These are phyloP conservation scores for Silvanus unidentatus DNA, from an alignment of 2,888 invertebrate genomes.

Conservation along the genomic window DNA sequence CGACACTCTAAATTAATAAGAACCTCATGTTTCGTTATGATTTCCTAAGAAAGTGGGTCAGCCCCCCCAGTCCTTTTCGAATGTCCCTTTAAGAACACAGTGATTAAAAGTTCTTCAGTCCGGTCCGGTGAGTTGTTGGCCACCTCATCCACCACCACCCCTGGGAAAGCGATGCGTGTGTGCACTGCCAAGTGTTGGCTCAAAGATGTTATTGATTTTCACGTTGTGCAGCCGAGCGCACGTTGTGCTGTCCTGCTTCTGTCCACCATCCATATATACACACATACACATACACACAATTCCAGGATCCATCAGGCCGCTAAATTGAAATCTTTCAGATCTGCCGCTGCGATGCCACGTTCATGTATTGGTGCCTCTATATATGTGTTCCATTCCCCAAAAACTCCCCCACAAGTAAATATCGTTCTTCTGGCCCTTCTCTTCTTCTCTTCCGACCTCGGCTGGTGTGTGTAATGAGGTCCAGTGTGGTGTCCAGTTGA, in stretches of 20 bases:
- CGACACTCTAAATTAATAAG: no score
- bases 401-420: constrained; percentile 34
- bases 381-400: constrained; percentile 11
- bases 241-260: constrained; percentile 30
- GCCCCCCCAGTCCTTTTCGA: no score
- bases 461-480: constrained; percentile 38
- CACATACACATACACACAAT: neutral
- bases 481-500: constrained; percentile 38
- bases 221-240: constrained; percentile 38
- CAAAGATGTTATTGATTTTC: constrained; percentile 50
- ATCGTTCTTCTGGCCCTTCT: constrained; percentile 42
- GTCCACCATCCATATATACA: constrained; percentile 23
- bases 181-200: constrained; percentile 47
- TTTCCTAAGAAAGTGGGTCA: no score
- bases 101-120: constrained; percentile 8
- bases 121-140: constrained; percentile 20
- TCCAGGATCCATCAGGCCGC: constrained; percentile 35
- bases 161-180: constrained; percentile 45
- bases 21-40: no score
- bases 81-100: no score
- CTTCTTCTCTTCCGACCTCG: no score
- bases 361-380: no score
- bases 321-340: constrained; percentile 47
- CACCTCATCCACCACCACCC: constrained; percentile 26
- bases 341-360: constrained; percentile 31